phyloP scores from a whole-genome alignment of 2,888 invertebrate genomes.

The Drosophila subsilvestris region DNA sequence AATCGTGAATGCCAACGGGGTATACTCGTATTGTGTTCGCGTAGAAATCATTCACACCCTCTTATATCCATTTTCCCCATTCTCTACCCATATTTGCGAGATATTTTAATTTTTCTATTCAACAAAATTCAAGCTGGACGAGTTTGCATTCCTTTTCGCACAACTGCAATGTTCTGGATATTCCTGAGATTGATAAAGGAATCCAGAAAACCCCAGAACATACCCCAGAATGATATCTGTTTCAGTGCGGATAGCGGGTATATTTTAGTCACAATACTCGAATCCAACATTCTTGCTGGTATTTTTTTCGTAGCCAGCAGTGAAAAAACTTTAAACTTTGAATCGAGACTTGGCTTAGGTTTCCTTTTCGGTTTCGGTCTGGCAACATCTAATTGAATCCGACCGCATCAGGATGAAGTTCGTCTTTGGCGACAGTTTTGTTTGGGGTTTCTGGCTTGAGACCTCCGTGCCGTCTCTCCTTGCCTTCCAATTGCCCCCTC shows the following conservation, averaged over 20 bases:
- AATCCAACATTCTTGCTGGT: neutral
- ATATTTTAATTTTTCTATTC: too few relatives aligned
- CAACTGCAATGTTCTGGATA: neutral
- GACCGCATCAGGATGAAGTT: slow-evolving; percentile 74
- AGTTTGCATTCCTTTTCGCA: neutral
- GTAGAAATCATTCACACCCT: neutral
- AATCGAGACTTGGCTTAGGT: slow-evolving; percentile 34
- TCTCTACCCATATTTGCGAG: too few relatives aligned
- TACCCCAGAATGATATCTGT: neutral
- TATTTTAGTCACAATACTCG: neutral
- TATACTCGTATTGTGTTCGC: neutral
- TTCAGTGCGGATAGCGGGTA: neutral
- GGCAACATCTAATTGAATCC: slow-evolving; percentile 70
- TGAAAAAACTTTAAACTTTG: slow-evolving; percentile 44
- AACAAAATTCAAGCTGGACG: too few relatives aligned
- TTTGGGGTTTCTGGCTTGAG: slow-evolving; percentile 46
- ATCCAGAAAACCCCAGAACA: too few relatives aligned
- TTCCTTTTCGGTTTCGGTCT: slow-evolving; percentile 51
- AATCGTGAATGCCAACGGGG: neutral
- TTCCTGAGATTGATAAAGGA: too few relatives aligned
- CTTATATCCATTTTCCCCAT: neutral
- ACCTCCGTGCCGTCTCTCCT: neutral
- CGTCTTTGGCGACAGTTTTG: slow-evolving; percentile 73
- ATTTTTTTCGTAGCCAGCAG: slow-evolving; percentile 3
- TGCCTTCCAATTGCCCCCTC: neutral